Evolutionary conservation across 1,140 invertebrate genomes (phyloP).

Genomic region (Anagrus nilaparvatae): DNA sequence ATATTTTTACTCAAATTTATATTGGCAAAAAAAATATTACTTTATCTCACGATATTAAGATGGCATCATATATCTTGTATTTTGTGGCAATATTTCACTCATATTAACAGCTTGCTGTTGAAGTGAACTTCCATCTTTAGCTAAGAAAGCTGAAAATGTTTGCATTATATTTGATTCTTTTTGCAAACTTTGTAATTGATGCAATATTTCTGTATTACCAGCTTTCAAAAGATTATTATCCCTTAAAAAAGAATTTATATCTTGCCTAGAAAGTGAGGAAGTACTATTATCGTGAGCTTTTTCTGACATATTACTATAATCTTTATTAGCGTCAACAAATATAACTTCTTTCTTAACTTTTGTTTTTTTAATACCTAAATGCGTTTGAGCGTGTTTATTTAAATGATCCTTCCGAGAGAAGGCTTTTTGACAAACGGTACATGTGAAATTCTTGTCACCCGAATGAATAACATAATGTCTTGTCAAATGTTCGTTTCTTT

Average conservation of each 20-base stretch:
- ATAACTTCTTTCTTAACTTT: constrained; percentile 34
- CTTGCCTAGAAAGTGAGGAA: constrained; percentile 26
- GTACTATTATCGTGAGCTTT: background rate
- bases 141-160: constrained; percentile 30
- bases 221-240: constrained; percentile 31
- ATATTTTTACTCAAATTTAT: no score
- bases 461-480: constrained; percentile 45
- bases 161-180: constrained; percentile 35
- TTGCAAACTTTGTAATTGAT: constrained; percentile 36
- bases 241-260: constrained; percentile 30
- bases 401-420: constrained; percentile 70
- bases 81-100: constrained; percentile 39
- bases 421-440: constrained; percentile 62
- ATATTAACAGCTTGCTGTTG: constrained; percentile 38
- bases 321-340: no score
- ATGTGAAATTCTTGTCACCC: constrained; percentile 55
- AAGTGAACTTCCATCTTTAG: constrained; percentile 28
- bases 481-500: constrained; percentile 42
- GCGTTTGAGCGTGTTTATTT: constrained; percentile 53
- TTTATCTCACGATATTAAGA: no score
- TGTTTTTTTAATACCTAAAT: constrained; percentile 31
- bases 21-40: no score
- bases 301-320: no score
- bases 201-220: constrained; percentile 29
- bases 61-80: constrained; percentile 40